phyloP scores from a whole-genome alignment of 2,888 invertebrate genomes.

The Clunio marinus region DNA sequence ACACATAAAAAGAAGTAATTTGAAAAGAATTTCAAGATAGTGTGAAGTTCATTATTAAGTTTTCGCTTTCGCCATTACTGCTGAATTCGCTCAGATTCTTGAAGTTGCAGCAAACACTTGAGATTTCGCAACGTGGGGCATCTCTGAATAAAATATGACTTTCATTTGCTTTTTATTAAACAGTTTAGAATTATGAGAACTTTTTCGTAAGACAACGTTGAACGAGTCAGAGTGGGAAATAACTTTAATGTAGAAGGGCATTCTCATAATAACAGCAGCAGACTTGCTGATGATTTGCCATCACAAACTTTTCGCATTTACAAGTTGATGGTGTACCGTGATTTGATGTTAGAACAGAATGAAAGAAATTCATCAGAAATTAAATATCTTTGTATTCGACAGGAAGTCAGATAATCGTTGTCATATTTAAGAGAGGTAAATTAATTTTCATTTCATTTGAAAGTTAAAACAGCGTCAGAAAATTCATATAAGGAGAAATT shows the following conservation, averaged over 20 bases:
- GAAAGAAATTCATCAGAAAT: too few species aligned
- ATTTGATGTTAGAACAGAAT: too few species aligned
- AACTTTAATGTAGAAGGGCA: not conserved
- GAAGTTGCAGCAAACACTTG: not conserved
- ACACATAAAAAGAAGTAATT: slow-evolving; percentile 4
- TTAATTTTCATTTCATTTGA: too few species aligned
- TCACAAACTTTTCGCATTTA: slow-evolving; percentile 12
- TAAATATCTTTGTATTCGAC: too few species aligned
- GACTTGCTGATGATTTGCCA: slow-evolving; percentile 8
- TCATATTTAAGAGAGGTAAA: too few species aligned
- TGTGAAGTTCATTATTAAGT: not conserved
- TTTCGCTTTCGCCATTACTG: not conserved
- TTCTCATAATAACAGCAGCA: not conserved
- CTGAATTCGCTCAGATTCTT: too few species aligned
- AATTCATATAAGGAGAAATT: too few species aligned
- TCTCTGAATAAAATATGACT: slow-evolving; percentile 8
- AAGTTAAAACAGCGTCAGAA: too few species aligned
- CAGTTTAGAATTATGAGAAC: not conserved
- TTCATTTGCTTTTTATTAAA: not conserved
- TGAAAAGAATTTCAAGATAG: not conserved
- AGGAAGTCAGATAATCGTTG: too few species aligned
- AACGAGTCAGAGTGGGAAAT: not conserved
- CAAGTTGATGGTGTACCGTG: too few species aligned
- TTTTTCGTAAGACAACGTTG: not conserved
- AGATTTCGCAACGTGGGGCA: not conserved